Conservation (phyloP, 2,113 vertebrate genomes). For the Alethe castanea region DNA sequence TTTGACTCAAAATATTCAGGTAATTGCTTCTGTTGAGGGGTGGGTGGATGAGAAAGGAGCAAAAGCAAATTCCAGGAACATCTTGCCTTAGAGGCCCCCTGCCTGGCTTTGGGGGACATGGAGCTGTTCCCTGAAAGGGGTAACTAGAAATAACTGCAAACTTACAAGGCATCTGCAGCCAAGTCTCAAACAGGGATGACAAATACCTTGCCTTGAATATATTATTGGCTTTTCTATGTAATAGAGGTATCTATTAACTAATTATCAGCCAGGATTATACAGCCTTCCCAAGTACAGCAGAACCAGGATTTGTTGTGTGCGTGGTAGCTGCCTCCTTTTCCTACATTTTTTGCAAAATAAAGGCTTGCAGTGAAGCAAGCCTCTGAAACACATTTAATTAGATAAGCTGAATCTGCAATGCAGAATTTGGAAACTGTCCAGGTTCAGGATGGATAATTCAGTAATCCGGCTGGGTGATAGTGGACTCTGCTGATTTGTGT, state of each 20-base stretch:
- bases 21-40: not conserved
- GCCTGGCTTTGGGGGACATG: not conserved
- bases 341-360: not conserved
- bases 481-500: not conserved
- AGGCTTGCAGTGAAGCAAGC: not conserved
- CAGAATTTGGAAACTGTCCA: slow-evolving; percentile 4
- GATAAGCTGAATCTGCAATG: slow-evolving; percentile 22
- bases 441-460: not conserved
- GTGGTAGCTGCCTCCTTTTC: not conserved
- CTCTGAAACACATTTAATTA: slow-evolving; percentile 34
- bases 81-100: not conserved
- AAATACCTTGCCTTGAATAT: not conserved
- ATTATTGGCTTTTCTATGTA: not conserved
- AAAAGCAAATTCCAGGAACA: not conserved
- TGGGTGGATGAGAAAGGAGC: not conserved
- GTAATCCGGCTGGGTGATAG: not conserved
- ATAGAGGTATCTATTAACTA: not conserved
- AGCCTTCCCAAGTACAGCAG: not conserved
- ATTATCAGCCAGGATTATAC: not conserved
- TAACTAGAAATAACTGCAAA: not conserved
- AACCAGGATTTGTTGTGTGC: not conserved
- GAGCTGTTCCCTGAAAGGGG: not conserved
- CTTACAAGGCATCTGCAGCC: not conserved
- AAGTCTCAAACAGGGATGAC: not conserved
- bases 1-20: not conserved